Evolutionary conservation across 1,140 invertebrate genomes (phyloP), one percentile per base, ranked within the genome.

Genomic region (Potamilus streckersoni): DNA sequence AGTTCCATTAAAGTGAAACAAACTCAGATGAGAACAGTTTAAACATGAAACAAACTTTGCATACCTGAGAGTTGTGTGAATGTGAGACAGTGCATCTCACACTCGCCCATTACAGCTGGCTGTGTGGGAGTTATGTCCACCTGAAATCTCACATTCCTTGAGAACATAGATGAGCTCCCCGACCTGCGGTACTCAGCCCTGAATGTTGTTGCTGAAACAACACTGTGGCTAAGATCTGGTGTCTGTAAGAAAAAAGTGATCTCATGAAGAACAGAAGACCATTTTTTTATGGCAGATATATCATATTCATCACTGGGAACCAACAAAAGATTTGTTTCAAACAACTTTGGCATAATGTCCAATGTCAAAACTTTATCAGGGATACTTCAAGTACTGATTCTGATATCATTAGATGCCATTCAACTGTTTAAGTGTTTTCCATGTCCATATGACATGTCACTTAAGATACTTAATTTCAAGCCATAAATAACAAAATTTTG

Each of bases 161-260:
- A 97, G 88, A 99, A 98, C 95, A 99, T 97, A 57, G 97, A 96
- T 38, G 95, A 96, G 70, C 96, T 95, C 15, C 96, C 97, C 64
- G 89, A 86, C 23, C 97, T 92, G 86, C 97, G 96, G 91, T 99
- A 99, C 87, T 99, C 98, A 60, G 99, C 97, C 78, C 96, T 93
- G 91, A 99, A 99, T 5, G 97, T 98, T 92, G 98, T 97, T 57
- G 98, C 97, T 80, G 96, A 98, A n/a, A 96, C 93, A 3, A 99
- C 97, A 85, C 96, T 98, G 91, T 99, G 98, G 82, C 96, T 98
- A 84, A 99, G 90, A 90, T 99, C 98, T 19, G 97, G 95, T 93
- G 99, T 98, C 97, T 98, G 90, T 68, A 63, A 66, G 63, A 69
- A 38, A 17, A 79, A n/a, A 49, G 0, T 71, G 19, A 60, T 66